Evolutionary conservation across 2,113 vertebrate genomes (phyloP), one percentile per base, ranked within the genome.

Genomic region (Orientallactaga bullata): DNA sequence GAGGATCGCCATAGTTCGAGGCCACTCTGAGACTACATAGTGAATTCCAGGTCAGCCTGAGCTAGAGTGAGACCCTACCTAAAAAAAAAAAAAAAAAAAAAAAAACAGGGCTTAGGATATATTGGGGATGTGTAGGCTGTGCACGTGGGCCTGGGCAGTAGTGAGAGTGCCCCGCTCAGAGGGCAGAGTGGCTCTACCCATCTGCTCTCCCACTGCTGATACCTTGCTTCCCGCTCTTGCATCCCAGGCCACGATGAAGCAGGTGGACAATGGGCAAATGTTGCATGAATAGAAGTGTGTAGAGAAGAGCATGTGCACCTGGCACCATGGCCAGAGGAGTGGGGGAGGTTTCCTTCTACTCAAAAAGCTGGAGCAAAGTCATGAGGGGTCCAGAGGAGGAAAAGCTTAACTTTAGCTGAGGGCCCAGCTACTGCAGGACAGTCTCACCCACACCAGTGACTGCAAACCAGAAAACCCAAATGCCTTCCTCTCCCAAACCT

Each of bases 401-500:
- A 79, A 68, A 11, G 15, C 21, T 71, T 35, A 85, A 24, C 30
- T 71, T 71, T 35, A 16, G 16, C 23, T 78, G 37, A 32, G 7
- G 61, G 74, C 10, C 55, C 55, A 55, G 55, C 55, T 12, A 55
- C 18, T 1, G 0, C 7, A 30, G 10, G 28, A 47, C 42, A 63
- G 39, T 15, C 39, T 76, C 61, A 30, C 39, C 84, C 16, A 65
- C 8, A 2, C 2, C 16, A 42, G 58, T 69, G 60, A 85, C 28
- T 30, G 26, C 23, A 26, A 71, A 77, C 60, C 63, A 24, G 60
- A 91, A 61, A 84, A 55, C 55, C 24, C 12, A 51, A 73, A 69
- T n/a, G 74, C 26, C 24, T 84, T 87, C 71, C 28, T 74, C 30
- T 51, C 6, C 68, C 28, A 95, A 97, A 95, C 55, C 68, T 79